A percentile compares a stretch with the other conserved stretches of the same genome.
phyloP scores from a whole-genome alignment of 2,113 vertebrate genomes.

The Gnathonemus echidnorhynchus region DNA sequence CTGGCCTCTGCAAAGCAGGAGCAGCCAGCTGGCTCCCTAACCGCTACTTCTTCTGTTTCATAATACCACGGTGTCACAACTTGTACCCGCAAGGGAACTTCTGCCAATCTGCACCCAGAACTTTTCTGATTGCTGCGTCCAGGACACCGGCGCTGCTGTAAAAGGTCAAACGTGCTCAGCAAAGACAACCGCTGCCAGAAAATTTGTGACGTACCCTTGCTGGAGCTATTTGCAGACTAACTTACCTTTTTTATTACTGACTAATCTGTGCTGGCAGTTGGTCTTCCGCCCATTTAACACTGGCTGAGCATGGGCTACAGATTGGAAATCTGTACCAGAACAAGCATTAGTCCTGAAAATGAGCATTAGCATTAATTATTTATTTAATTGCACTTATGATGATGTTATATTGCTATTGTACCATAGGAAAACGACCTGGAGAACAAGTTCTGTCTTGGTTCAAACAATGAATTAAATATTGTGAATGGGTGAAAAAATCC shows the following conservation, averaged over 20 bases:
- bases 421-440: neutral
- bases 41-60: neutral
- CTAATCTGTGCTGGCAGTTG: neutral
- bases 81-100: neutral
- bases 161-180: neutral
- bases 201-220: neutral
- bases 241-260: neutral
- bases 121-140: neutral
- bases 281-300: neutral
- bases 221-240: neutral
- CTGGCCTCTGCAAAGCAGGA: neutral
- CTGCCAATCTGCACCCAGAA: neutral
- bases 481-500: neutral
- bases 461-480: neutral
- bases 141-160: neutral
- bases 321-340: neutral
- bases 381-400: neutral
- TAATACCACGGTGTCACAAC: neutral
- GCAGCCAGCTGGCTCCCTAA: neutral
- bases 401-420: neutral
- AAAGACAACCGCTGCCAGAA: neutral
- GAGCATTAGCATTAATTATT: neutral
- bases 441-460: neutral
- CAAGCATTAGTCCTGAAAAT: neutral
- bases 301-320: neutral